A percentile compares a stretch with the other conserved stretches of the same genome.
Conservation (phyloP, 2,113 vertebrate species). For the Acanthochromis polyacanthus region DNA sequence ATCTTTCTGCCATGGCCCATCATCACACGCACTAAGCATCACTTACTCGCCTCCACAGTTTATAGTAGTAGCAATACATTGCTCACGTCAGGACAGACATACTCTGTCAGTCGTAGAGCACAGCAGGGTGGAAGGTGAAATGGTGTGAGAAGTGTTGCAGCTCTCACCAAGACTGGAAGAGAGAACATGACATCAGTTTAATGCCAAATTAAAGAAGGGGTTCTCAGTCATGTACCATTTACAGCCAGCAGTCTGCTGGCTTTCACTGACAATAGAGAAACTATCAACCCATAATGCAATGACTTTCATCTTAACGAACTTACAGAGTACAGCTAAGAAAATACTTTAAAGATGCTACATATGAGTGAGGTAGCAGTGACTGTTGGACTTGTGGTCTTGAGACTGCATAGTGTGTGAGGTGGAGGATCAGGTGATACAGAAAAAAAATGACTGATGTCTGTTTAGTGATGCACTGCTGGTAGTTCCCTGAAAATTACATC, state of each 20-base stretch:
- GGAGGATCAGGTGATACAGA: background rate
- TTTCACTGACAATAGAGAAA: background rate
- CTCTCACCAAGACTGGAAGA: conserved; percentile 19
- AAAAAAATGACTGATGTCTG: background rate
- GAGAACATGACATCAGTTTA: conserved; percentile 38
- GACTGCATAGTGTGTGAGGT: background rate
- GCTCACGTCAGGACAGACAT: conserved; percentile 48
- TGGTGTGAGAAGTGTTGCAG: conserved; percentile 37
- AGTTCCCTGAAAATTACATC: no score
- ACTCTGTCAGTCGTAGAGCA: conserved; percentile 6
- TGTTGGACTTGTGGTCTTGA: background rate
- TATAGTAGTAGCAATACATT: conserved; percentile 54
- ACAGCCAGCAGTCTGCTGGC: background rate
- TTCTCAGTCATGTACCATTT: background rate
- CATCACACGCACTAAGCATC: conserved; percentile 48
- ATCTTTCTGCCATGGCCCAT: conserved; percentile 55
- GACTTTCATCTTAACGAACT: background rate
- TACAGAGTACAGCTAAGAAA: background rate
- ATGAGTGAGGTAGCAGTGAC: background rate
- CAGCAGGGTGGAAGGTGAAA: conserved; percentile 37
- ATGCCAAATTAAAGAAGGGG: conserved; percentile 29
- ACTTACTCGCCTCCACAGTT: conserved; percentile 43
- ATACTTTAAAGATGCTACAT: background rate
- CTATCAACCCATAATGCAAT: background rate
- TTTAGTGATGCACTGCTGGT: background rate